Conservation (phyloP, 2,888 invertebrate species). For the Cephus pulcher region DNA sequence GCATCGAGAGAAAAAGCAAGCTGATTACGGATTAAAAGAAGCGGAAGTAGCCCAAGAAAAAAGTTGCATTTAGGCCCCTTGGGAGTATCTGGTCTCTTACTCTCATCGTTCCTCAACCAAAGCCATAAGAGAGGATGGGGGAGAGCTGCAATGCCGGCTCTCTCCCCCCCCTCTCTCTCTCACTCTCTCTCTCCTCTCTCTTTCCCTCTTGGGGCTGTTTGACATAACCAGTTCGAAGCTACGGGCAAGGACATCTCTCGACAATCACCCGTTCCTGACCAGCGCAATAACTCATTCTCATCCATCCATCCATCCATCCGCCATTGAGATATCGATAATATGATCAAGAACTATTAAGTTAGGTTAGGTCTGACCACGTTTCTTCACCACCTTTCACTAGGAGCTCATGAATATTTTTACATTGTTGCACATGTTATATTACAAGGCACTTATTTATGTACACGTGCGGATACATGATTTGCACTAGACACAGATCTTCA, state of each 20-base stretch:
- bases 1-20: no score
- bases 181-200: not conserved
- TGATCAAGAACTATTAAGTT: not conserved
- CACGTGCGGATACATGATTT: no score
- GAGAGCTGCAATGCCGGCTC: not conserved
- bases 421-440: no score
- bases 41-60: constrained; percentile 18
- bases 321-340: constrained; percentile 4
- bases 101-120: no score
- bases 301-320: constrained; percentile 10
- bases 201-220: constrained; percentile 30
- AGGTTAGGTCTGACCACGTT: no score
- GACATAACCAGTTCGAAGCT: constrained; percentile 50
- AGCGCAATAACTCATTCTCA: constrained; percentile 34
- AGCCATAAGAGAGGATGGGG: not conserved
- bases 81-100: constrained; percentile 3
- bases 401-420: no score
- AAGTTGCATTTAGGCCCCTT: constrained; percentile 19
- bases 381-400: no score
- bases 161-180: not conserved
- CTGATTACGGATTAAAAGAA: constrained; percentile 2
- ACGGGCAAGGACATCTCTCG: constrained; percentile 41
- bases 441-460: no score
- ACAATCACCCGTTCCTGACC: constrained; percentile 43
- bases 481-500: no score